Evolutionary conservation across 1,140 invertebrate species (phyloP), one percentile per base, ranked within the genome.

Genomic region (Drosophila truncata): DNA sequence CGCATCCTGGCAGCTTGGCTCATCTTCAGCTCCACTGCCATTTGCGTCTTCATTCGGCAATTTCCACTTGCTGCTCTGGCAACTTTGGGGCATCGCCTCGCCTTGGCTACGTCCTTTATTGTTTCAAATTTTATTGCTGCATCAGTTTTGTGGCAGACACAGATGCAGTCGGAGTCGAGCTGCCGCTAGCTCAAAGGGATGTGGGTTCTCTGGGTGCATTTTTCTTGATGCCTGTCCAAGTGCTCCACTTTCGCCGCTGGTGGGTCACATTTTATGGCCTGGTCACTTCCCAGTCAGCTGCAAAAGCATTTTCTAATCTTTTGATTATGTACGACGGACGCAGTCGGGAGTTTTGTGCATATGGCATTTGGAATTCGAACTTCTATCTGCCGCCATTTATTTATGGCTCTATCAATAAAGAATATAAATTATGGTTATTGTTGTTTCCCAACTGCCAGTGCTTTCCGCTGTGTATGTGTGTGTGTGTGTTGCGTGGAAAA

Each of bases 51-150:
- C 62, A 64, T 72, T 80, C 61, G 58, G 80, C 80, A 85, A 85
- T 91, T 85, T 76, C 78, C 85, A 78, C 78, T 81, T 78, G 79
- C 84, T 77, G 76, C 76, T 66, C 66, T 60, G 64, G 62, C 72
- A 79, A 72, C 42, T 72, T 71, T 50, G 27, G 65, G 65, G 42
- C 67, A 76, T 66, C 63, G 80, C 62, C 67, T 64, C 44, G 59
- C 31, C 18, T 52, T 76, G 82, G 75, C 47, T 73, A 42, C 78
- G 49, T 78, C 78, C 59, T 86, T 90, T 90, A 90, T 90, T 90
- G 85, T 90, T 90, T 90, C 71, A 90, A 80, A 87, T 87, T 88
- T 90, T 90, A 90, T 90, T 90, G 85, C 85, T 82, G 81, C 85
- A 90, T 88, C 85, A 88, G 82, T 88, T 88, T 84, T 82, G 85